Percentiles rank a stretch among this genome's conserved stretches.
phyloP scores from a whole-genome alignment of 2,888 invertebrate species.

The Coenonympha arcania region DNA sequence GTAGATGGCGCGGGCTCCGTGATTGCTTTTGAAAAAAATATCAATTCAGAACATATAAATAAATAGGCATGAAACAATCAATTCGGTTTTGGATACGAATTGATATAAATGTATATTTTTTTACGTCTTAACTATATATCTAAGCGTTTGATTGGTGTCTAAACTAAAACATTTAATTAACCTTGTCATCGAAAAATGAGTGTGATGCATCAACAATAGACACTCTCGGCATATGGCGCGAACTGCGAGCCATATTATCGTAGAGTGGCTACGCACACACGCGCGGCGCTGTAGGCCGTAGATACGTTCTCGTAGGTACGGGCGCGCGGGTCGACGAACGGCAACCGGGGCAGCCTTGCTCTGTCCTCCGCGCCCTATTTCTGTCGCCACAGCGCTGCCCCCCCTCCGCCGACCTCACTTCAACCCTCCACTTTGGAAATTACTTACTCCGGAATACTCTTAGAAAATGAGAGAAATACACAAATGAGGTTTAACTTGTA shows the following conservation, averaged over 20 bases:
- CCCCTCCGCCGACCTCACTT: conserved; percentile 32
- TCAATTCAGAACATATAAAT: too few species aligned
- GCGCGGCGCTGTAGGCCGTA: conserved; percentile 26
- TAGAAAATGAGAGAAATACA: conserved; percentile 18
- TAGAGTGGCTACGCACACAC: conserved; percentile 42
- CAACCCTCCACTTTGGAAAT: conserved; percentile 53
- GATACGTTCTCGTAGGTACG: conserved; percentile 44
- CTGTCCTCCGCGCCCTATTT: conserved; percentile 74
- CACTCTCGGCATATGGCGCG: conserved; percentile 33
- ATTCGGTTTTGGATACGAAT: not conserved
- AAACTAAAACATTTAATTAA: not conserved
- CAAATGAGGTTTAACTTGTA: conserved; percentile 18
- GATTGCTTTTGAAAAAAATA: too few species aligned
- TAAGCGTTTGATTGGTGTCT: not conserved
- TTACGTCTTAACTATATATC: too few species aligned
- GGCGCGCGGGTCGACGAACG: conserved; percentile 63
- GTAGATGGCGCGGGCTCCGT: conserved; percentile 67
- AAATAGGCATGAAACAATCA: not conserved
- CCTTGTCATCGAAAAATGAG: conserved; percentile 31
- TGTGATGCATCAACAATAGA: conserved; percentile 41
- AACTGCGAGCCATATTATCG: conserved; percentile 36
- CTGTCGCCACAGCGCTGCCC: conserved; percentile 59
- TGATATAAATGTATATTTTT: too few species aligned
- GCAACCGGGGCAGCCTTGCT: conserved; percentile 73
- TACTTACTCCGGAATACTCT: conserved; percentile 35